Percentiles rank a stretch among this genome's conserved stretches.
phyloP scores from a whole-genome alignment of 2,888 invertebrate species.

The Vannuccia rotundouncinata region DNA sequence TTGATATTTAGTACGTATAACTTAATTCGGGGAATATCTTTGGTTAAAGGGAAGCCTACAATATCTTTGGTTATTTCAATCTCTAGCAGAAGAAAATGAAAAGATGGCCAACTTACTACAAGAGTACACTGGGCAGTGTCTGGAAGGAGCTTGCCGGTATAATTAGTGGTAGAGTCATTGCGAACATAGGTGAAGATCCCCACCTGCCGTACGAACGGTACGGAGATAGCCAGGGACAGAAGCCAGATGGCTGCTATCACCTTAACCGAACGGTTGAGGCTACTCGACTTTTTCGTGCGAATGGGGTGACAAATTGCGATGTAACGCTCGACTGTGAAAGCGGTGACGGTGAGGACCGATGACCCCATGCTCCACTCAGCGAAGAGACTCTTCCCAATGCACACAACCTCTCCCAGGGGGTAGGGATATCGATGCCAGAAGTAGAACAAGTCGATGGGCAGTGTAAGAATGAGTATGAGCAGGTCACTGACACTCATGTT shows the following conservation, averaged over 20 bases:
- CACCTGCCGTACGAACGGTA: conserved; percentile 15
- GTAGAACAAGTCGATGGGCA: conserved; percentile 32
- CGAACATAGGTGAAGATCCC: conserved; percentile 3
- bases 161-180: conserved; percentile 31
- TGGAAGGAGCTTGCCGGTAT: background rate
- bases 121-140: conserved; percentile 29
- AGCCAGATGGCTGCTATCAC: conserved; percentile 28
- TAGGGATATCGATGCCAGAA: conserved; percentile 38
- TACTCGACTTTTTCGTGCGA: background rate
- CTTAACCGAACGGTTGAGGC: background rate
- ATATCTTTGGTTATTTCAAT: no score
- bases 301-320: conserved; percentile 38
- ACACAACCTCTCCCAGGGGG: conserved; percentile 25
- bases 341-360: conserved; percentile 38
- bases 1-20: no score
- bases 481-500: conserved; percentile 79
- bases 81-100: no score
- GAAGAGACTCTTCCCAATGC: conserved; percentile 33
- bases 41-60: no score
- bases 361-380: conserved; percentile 36
- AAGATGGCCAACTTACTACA: conserved; percentile 29
- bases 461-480: conserved; percentile 25
- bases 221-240: background rate
- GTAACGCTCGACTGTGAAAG: conserved; percentile 38
- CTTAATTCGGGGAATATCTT: no score